Evolutionary conservation across 2,888 invertebrate genomes (phyloP).

Genomic region (Caenorhabditis panamensis): DNA sequence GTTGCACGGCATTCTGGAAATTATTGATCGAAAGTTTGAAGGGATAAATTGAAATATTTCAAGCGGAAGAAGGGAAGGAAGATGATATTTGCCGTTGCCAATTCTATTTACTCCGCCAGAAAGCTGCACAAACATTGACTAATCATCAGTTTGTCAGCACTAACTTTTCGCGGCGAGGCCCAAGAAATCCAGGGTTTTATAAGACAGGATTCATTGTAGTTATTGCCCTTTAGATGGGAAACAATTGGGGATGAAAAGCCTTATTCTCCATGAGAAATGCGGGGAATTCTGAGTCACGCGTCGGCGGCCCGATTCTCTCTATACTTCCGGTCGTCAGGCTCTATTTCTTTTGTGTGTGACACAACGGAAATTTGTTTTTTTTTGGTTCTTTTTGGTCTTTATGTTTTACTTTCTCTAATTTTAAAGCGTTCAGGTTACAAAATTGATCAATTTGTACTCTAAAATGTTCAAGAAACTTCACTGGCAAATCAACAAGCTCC

Average conservation of each 20-base stretch:
- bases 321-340: conserved; percentile 28
- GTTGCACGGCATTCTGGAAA: conserved; percentile 55
- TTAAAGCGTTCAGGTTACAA: neutral
- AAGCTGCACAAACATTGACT: conserved; percentile 3
- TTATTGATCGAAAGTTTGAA: neutral
- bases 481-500: no score
- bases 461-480: no score
- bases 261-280: no score
- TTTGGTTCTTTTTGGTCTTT: neutral
- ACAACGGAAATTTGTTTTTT: neutral
- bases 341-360: no score
- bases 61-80: neutral
- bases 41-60: neutral
- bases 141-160: neutral
- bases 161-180: conserved; percentile 3
- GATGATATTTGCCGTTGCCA: neutral
- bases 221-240: neutral
- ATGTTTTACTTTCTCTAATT: no score
- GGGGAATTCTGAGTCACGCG: conserved; percentile 17
- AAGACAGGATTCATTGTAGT: neutral
- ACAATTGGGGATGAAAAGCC: neutral
- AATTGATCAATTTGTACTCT: no score
- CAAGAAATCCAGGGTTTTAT: neutral
- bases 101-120: no score
- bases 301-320: conserved; percentile 1